Evolutionary conservation across 2,888 invertebrate genomes (phyloP), one percentile per base, ranked within the genome.

Genomic region (Campoletis raptor): DNA sequence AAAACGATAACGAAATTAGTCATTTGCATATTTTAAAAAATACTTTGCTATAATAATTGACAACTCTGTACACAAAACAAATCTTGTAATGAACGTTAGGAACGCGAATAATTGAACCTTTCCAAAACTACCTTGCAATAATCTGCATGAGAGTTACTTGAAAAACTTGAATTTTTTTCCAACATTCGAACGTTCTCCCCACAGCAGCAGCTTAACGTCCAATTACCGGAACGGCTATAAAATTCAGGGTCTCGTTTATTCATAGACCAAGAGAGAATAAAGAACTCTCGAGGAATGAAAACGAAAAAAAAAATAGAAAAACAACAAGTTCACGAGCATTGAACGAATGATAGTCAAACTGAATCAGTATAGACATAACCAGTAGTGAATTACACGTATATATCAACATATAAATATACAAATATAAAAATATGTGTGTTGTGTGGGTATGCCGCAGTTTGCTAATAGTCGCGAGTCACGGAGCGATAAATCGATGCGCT

Each of bases 401-500:
- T 64, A 45, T 37, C 40, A 21, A 74, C 18, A 18, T 48, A 72
- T n/a, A 57, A 40, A 70, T 70, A 61, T 42, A 54, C n/a, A 61
- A 10, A 57, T 21, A 54, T 72, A 36, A 18, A 72, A 18, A 24
- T 48, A 15, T 57, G 15, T 18, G 12, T 21, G 12, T 42, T 66
- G 45, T 48, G 24, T 61, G 36, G 73, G 61, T 36, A 67, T 77
- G 66, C 72, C 21, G 66, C 61, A 80, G 74, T 82, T 76, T 15
- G 78, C 74, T 81, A 81, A 86, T 84, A 84, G 84, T 83, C 83
- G 83, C 77, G 85, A 81, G 82, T 85, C 87, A 85, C 78, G 80
- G 77, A 78, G 83, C 83, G 85, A 89, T 90, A 88, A 89, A 89
- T 89, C 88, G 86, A 84, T 85, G 79, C 87, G 90, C 88, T 90